Evolutionary conservation across 2,888 invertebrate genomes (phyloP).

Genomic region (Drosophila sordidula): DNA sequence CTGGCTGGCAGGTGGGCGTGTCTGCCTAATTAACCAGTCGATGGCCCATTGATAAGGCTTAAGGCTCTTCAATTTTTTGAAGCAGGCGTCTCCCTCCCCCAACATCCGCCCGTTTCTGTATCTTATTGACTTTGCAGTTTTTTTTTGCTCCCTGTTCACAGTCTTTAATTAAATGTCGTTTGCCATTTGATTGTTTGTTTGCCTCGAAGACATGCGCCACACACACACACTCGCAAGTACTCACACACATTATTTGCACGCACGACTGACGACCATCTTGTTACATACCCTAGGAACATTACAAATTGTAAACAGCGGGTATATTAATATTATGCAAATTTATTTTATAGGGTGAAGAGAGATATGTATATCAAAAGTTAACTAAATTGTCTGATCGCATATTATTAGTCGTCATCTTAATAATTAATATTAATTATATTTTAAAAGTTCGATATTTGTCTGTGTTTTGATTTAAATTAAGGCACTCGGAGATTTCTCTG

Average conservation of each 20-base stretch:
- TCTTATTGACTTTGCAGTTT: slow-evolving; percentile 11
- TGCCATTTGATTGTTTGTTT: slow-evolving; percentile 69
- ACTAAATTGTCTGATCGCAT: no score
- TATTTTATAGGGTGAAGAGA: no score
- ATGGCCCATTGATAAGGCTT: slow-evolving; percentile 60
- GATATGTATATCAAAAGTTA: no score
- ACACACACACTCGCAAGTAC: not conserved
- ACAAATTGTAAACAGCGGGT: not conserved
- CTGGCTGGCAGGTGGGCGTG: slow-evolving; percentile 47
- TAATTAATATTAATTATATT: no score
- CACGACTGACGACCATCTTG: slow-evolving; percentile 39
- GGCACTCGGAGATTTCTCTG: no score
- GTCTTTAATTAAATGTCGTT: slow-evolving; percentile 73
- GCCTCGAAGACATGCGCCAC: slow-evolving; percentile 19
- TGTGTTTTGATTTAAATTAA: no score
- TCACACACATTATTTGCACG: slow-evolving; percentile 29
- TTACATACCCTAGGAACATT: slow-evolving; percentile 24
- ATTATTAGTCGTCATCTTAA: no score
- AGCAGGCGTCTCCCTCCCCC: not conserved
- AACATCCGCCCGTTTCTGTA: no score
- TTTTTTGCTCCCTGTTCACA: slow-evolving; percentile 11
- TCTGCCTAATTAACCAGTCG: slow-evolving; percentile 63
- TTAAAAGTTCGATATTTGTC: no score
- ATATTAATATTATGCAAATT: not conserved
- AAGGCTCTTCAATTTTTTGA: slow-evolving; percentile 19